Evolutionary conservation across 2,113 vertebrate genomes (phyloP).

Genomic region (Albula glossodonta): DNA sequence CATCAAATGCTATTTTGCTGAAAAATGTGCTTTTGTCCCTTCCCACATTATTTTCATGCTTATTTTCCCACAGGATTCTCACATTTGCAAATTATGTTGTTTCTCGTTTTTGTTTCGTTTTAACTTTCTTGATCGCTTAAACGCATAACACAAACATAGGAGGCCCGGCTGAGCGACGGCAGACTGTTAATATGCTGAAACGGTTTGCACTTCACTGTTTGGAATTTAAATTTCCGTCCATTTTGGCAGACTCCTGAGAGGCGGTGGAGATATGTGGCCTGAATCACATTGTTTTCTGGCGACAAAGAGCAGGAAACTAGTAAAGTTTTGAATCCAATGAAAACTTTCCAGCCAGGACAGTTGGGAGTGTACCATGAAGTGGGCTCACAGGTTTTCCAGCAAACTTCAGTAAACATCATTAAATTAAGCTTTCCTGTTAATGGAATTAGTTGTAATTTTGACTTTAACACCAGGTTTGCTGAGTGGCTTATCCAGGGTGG

Average conservation of each 20-base stretch:
- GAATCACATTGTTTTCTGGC: neutral
- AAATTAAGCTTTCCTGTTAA: too few species aligned
- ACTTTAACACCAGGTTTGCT: too few species aligned
- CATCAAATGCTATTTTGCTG: too few species aligned
- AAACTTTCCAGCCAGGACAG: neutral
- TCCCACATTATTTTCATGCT: too few species aligned
- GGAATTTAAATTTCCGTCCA: neutral
- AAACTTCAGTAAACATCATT: too few species aligned
- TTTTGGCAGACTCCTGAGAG: neutral
- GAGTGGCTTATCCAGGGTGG: too few species aligned
- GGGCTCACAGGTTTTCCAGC: too few species aligned
- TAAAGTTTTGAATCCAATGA: neutral
- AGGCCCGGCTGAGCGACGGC: neutral
- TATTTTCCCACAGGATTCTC: neutral
- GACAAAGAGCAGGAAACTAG: neutral
- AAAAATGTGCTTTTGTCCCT: too few species aligned
- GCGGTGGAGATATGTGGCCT: neutral
- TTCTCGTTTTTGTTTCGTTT: neutral
- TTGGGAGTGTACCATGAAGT: too few species aligned
- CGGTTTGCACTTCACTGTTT: neutral
- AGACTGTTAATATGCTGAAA: neutral
- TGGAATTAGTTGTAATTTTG: too few species aligned
- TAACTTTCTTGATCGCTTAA: neutral
- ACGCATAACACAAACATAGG: neutral
- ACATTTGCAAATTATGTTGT: neutral